Evolutionary conservation across 2,797 vertebrate species (phyloP).

Genomic region (Pygocentrus nattereri): DNA sequence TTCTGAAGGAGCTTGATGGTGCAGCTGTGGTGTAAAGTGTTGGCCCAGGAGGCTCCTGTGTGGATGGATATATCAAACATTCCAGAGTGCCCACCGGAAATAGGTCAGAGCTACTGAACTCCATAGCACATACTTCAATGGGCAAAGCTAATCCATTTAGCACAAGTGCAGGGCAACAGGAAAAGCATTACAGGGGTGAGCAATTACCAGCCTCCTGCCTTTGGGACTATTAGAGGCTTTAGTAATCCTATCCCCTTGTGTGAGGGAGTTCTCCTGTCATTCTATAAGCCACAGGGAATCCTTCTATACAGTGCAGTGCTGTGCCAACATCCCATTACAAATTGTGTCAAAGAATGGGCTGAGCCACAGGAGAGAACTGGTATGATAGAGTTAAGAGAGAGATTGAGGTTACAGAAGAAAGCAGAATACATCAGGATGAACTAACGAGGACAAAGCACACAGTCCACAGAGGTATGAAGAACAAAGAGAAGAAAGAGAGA

Average conservation of each 20-base stretch:
- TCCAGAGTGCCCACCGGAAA: constrained; percentile 28
- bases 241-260: constrained; percentile 37
- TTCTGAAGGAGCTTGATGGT: constrained; percentile 12
- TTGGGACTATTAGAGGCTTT: constrained; percentile 46
- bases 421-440: neutral
- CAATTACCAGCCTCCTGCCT: constrained; percentile 42
- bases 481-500: neutral
- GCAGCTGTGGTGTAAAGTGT: constrained; percentile 31
- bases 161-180: constrained; percentile 28
- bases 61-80: constrained; percentile 21
- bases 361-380: constrained; percentile 22
- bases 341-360: constrained; percentile 41
- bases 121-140: constrained; percentile 34
- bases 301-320: constrained; percentile 27
- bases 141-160: constrained; percentile 52
- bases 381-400: constrained; percentile 12
- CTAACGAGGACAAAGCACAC: constrained; percentile 1
- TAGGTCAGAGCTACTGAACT: constrained; percentile 40
- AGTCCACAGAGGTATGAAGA: neutral
- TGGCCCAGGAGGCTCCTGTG: constrained; percentile 2
- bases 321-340: constrained; percentile 34
- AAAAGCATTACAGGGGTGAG: constrained; percentile 44
- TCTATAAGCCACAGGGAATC: constrained; percentile 45
- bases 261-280: constrained; percentile 33
- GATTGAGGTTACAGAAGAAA: constrained; percentile 1